Base-by-base conservation (phyloP, 2,113 vertebrate genomes). In the Planiliza haematocheilus region DNA sequence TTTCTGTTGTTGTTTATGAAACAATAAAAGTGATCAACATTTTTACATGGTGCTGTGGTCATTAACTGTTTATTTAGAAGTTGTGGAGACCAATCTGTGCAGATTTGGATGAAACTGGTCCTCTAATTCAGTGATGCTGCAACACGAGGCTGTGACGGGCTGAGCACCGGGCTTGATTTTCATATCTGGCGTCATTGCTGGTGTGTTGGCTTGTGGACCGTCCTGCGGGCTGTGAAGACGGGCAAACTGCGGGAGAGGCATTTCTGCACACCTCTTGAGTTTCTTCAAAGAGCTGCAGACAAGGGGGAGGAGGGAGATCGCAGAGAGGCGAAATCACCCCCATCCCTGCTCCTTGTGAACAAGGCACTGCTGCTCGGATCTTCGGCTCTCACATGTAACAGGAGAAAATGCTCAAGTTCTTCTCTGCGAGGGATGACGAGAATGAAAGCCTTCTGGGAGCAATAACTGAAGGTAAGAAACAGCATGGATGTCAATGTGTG, bases 11-110 rank as follows among this genome's bases (percentile, higher is more conserved):
- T 91, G 81, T 89, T 88, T 90, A 83, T 88, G 85, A 93, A 93
- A 95, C 92, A 94, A 96, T 95, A 96, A 96, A 97, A 86, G 11
- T 51, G 46, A 86, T 84, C 53, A 88, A 92, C 84, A 80, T 91
- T 91, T 83, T 64, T 70, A 86, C 16, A 92, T 70, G 65, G 68
- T 88, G 83, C 64, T 90, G 86, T 86, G 61, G n/a, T 89, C 53
- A 68, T 73, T 87, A 50, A 7, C 2, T 10, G 51, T 7, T 59
- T 61, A 8, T 48, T 43, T 7, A 24, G 4, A 48, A 38, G 8
- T 38, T 20, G 11, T 21, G 2, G 4, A 12, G 38, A 13, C 17
- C 16, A 58, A 30, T 55, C 13, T 18, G 7, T 0, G 18, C 9
- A 18, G 14, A 13, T 37, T 14, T 39, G 8, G 10, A n/a, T 61